Evolutionary conservation across 2,113 vertebrate genomes (phyloP), one percentile per base, ranked within the genome.

Genomic region (Eulemur macaco): DNA sequence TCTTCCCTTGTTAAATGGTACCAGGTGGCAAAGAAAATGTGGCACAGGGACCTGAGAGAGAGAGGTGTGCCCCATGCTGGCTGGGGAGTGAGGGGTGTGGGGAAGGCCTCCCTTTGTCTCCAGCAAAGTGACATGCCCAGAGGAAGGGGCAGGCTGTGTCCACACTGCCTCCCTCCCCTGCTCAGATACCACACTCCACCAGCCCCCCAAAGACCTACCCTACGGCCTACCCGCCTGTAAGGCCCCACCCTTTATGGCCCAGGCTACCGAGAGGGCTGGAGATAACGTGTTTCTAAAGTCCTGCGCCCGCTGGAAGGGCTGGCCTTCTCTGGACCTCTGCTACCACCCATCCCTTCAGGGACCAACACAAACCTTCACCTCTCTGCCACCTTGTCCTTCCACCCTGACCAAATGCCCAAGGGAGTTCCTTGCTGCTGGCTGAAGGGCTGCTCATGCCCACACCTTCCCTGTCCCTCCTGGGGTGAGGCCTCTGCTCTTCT

Each of bases 1-100:
- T 68, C 37, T 89, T 89, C 91, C 96, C 96, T 91, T 93, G 89
- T 80, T 97, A 94, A 92, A 95, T 93, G 97, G 93, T 81, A 96
- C 94, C 96, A 97, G 96, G 96, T 95, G 94, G 97, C 83, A 64
- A 50, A 93, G 93, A 73, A 89, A 95, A 92, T 3, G 63, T 89
- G 95, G 92, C 85, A 68, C 12, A 52, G 66, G 29, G 54, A 85
- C 27, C 23, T 1, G 23, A 78, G 74, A 64, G 52, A 15, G n/a
- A 42, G 73, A 34, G 68, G 74, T 0, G 71, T 3, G 64, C 25
- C 58, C 52, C 21, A 6, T 1, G 54, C 71, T 3, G 52, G 85
- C 52, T 15, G 17, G 14, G n/a, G 17, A 73, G 3, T 0, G 1
- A 5, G 50, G 39, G 45, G 1, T 2, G 15, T 0, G 5, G 66